Percentiles rank a stretch among this genome's conserved stretches.
These are phyloP conservation scores for Pseudotriccus pelzelni DNA, from an alignment of 2,797 vertebrate genomes.

Conservation along the genomic window DNA sequence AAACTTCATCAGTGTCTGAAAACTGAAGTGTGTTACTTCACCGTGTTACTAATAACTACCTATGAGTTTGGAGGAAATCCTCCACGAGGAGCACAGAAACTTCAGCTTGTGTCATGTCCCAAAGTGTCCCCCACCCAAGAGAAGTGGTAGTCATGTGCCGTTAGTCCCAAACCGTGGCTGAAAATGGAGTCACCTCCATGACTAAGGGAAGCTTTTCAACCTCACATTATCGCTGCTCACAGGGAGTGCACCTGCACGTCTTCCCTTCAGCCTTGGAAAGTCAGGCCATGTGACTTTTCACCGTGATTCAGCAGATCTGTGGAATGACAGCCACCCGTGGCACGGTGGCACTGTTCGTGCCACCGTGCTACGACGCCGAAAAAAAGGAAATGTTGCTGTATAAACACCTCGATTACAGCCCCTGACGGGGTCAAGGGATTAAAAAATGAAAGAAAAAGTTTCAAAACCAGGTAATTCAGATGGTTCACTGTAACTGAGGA, in stretches of 20 bases:
- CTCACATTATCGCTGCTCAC: not conserved
- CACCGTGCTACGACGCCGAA: not conserved
- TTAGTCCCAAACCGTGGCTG: not conserved
- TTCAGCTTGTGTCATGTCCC: not conserved
- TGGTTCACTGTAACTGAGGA: not conserved
- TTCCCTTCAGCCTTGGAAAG: not conserved
- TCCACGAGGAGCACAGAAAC: not conserved
- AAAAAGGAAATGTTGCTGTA: not conserved
- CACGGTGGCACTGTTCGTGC: not conserved
- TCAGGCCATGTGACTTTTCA: not conserved
- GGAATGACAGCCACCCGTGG: not conserved
- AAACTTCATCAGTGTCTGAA: not conserved
- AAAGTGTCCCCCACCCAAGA: not conserved
- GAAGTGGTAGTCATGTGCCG: not conserved
- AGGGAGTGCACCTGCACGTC: not conserved
- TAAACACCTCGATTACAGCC: not conserved
- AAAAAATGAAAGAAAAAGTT: not conserved
- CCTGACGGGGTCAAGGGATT: not conserved
- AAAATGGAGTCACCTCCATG: slow-evolving; percentile 17
- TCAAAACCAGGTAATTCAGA: not conserved
- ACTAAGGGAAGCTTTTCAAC: slow-evolving; percentile 3
- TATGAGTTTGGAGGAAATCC: not conserved
- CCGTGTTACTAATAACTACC: not conserved
- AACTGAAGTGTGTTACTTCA: not conserved
- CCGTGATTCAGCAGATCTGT: not conserved